A percentile compares a stretch with the other conserved stretches of the same genome.
Evolutionary conservation across 2,888 invertebrate genomes (phyloP).

Genomic region (Pachliopta kotzebuea): DNA sequence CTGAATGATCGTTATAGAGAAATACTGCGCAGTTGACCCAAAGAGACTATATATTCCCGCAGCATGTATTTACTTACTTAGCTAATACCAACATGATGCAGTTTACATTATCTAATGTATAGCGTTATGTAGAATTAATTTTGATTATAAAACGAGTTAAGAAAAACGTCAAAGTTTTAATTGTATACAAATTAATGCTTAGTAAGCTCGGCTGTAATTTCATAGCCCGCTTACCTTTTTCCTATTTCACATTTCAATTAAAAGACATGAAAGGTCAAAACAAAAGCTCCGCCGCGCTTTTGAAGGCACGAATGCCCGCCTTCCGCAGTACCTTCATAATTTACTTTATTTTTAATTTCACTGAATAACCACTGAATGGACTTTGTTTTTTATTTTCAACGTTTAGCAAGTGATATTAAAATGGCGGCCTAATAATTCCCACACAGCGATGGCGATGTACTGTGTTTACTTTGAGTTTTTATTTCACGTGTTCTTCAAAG

Average conservation of each 20-base stretch:
- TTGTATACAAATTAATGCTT: not conserved
- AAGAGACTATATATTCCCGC: no score
- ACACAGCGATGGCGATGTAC: not conserved
- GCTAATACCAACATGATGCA: no score
- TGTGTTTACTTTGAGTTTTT: slow-evolving; percentile 1
- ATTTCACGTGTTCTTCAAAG: slow-evolving; percentile 1
- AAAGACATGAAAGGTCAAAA: not conserved
- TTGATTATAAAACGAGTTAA: no score
- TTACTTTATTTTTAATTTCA: slow-evolving; percentile 1
- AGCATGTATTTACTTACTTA: no score
- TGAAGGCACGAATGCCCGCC: not conserved
- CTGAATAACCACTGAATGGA: not conserved
- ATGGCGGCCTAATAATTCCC: no score
- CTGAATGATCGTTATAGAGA: no score
- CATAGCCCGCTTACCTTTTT: not conserved
- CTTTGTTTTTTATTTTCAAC: not conserved
- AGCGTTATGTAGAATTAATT: no score
- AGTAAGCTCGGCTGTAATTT: not conserved
- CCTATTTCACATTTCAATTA: slow-evolving; percentile 8
- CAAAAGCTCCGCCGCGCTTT: not conserved
- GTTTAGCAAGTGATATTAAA: not conserved
- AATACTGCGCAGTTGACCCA: no score
- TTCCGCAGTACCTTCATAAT: not conserved
- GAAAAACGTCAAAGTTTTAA: not conserved
- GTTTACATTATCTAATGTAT: no score